Evolutionary conservation across 2,888 invertebrate genomes (phyloP).

Genomic region (Troides helena): DNA sequence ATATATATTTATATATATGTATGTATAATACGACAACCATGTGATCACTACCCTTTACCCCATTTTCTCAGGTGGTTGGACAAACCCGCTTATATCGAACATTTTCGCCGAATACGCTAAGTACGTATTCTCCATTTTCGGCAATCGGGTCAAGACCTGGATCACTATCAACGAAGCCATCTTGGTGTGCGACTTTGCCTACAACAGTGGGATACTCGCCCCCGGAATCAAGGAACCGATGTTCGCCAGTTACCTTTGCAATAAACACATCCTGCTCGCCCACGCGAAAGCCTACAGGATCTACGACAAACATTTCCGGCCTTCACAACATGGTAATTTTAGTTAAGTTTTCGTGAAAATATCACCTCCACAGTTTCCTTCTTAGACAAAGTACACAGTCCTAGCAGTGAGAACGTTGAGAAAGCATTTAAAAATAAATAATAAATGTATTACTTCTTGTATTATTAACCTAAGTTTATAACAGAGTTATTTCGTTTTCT

Average conservation of each 20-base stretch:
- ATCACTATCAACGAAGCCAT: conserved; percentile 81
- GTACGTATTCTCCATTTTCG: conserved; percentile 69
- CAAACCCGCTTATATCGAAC: conserved; percentile 76
- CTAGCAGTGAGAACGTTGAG: no score
- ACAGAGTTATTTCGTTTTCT: no score
- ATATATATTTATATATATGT: no score
- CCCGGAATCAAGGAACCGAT: conserved; percentile 43
- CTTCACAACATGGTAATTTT: conserved; percentile 15
- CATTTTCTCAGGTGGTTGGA: conserved; percentile 77
- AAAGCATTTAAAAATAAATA: no score
- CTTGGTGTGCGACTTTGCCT: conserved; percentile 51
- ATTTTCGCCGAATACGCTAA: conserved; percentile 32
- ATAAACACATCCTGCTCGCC: conserved; percentile 20
- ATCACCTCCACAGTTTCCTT: no score
- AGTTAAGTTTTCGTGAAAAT: no score
- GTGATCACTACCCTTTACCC: no score
- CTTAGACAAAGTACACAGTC: no score
- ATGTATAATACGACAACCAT: neutral
- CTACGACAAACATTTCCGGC: conserved; percentile 16
- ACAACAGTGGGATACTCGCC: conserved; percentile 50
- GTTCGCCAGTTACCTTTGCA: conserved; percentile 14
- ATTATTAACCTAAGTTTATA: no score
- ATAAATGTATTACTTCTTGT: no score
- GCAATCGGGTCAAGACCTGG: conserved; percentile 80
- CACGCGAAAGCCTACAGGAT: conserved; percentile 27